Evolutionary conservation across 2,888 invertebrate species (phyloP).

Genomic region (Drosophila kuntzei): DNA sequence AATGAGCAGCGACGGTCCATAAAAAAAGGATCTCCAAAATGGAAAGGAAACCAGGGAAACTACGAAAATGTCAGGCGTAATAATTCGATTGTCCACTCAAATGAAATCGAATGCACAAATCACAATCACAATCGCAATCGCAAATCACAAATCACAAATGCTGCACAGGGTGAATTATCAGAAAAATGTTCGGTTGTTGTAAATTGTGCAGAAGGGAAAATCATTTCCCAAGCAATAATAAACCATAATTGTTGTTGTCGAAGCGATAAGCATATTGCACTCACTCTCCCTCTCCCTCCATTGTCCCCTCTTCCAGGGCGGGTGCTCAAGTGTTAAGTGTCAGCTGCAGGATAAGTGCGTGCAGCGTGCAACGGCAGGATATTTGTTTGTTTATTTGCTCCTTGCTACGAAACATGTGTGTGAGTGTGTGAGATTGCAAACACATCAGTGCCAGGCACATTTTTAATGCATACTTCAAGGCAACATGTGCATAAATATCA

Average conservation of each 20-base stretch:
- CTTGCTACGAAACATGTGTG: conserved; percentile 20
- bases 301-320: conserved; percentile 11
- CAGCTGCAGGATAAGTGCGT: conserved; percentile 79
- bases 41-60: conserved; percentile 16
- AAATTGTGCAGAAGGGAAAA: conserved; percentile 35
- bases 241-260: conserved; percentile 71
- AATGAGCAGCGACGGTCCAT: conserved; percentile 70
- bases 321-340: conserved; percentile 77
- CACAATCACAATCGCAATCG: conserved; percentile 54
- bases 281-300: not conserved
- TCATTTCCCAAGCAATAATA: conserved; percentile 78
- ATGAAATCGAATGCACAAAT: conserved; percentile 77
- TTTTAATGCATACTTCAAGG: conserved; percentile 76
- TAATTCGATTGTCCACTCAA: conserved; percentile 80
- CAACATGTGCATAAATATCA: conserved; percentile 68
- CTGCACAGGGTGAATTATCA: conserved; percentile 34
- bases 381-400: conserved; percentile 71
- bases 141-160: conserved; percentile 57
- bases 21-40: conserved; percentile 50
- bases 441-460: conserved; percentile 69
- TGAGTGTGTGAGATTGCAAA: conserved; percentile 52
- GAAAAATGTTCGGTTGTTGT: conserved; percentile 11
- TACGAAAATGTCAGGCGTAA: conserved; percentile 58
- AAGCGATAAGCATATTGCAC: conserved; percentile 72
- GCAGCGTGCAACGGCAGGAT: conserved; percentile 65